A percentile compares a stretch with the other conserved stretches of the same genome.
phyloP scores from a whole-genome alignment of 2,888 invertebrate genomes.

The Pilophorus perplexus region DNA sequence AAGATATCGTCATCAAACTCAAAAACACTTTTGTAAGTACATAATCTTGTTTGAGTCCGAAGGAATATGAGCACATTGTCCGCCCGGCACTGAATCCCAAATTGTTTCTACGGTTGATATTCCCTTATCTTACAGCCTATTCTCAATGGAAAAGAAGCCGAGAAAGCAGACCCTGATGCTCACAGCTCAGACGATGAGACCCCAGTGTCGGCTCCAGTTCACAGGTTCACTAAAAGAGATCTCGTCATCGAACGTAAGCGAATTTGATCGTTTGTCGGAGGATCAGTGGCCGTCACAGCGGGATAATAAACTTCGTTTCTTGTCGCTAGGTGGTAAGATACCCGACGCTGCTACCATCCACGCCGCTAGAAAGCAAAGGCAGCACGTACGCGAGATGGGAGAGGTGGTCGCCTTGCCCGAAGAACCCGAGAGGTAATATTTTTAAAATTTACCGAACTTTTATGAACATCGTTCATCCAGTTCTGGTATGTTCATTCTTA shows the following conservation, averaged over 20 bases:
- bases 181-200: slow-evolving; percentile 60
- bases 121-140: slow-evolving; percentile 59
- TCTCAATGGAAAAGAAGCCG: slow-evolving; percentile 75
- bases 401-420: slow-evolving; percentile 61
- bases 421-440: slow-evolving; percentile 46
- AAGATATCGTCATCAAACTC: slow-evolving; percentile 58
- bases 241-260: slow-evolving; percentile 69
- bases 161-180: slow-evolving; percentile 72
- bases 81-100: too few species aligned
- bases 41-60: too few species aligned
- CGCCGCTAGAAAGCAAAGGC: slow-evolving; percentile 90
- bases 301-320: slow-evolving; percentile 5
- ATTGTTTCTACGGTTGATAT: too few species aligned
- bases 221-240: slow-evolving; percentile 62
- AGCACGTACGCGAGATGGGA: slow-evolving; percentile 82
- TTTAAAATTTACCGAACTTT: too few species aligned
- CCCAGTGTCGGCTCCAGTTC: slow-evolving; percentile 55
- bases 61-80: too few species aligned
- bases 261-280: too few species aligned
- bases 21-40: slow-evolving; percentile 49
- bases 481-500: neutral
- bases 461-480: too few species aligned
- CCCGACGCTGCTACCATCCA: slow-evolving; percentile 98
- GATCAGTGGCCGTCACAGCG: too few species aligned
- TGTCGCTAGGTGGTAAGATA: slow-evolving; percentile 76